Conservation (phyloP, 2,888 invertebrate species). For the Macrophya alboannulata region DNA sequence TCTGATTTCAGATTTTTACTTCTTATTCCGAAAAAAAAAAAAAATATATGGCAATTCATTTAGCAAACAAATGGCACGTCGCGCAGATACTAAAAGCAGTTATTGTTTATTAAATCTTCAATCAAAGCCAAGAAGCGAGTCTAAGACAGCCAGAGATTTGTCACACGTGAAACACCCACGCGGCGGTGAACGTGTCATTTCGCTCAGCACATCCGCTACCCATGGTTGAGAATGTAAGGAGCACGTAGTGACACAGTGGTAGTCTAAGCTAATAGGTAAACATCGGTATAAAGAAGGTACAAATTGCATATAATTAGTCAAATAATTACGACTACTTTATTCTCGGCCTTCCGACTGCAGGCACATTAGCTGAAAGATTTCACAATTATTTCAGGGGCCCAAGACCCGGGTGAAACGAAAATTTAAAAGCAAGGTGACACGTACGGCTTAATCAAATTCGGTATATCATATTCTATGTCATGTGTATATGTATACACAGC, state of each 20-base stretch:
- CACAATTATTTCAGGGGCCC: not conserved
- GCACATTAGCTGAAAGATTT: not conserved
- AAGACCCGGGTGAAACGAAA: not conserved
- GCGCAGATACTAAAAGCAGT: not conserved
- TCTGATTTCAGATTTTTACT: not conserved
- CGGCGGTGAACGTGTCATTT: slow-evolving; percentile 18
- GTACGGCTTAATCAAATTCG: not conserved
- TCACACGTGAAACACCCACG: slow-evolving; percentile 38
- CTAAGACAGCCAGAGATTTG: not conserved
- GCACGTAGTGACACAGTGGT: not conserved
- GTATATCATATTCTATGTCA: not conserved
- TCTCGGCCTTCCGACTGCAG: not conserved
- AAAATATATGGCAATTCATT: not conserved
- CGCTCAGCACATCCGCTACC: slow-evolving; percentile 15
- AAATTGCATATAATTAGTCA: slow-evolving; percentile 15
- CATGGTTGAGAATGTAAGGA: not conserved
- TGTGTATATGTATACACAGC: not conserved
- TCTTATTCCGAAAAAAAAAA: not conserved
- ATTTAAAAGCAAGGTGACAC: not conserved
- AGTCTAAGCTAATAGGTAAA: slow-evolving; percentile 31
- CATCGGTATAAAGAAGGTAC: not conserved
- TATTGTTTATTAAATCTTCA: slow-evolving; percentile 26
- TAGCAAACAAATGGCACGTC: not conserved
- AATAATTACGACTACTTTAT: slow-evolving; percentile 17
- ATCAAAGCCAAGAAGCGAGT: not conserved